Base-by-base conservation (phyloP, 2,888 invertebrate species). In the Harpalus rufipes region DNA sequence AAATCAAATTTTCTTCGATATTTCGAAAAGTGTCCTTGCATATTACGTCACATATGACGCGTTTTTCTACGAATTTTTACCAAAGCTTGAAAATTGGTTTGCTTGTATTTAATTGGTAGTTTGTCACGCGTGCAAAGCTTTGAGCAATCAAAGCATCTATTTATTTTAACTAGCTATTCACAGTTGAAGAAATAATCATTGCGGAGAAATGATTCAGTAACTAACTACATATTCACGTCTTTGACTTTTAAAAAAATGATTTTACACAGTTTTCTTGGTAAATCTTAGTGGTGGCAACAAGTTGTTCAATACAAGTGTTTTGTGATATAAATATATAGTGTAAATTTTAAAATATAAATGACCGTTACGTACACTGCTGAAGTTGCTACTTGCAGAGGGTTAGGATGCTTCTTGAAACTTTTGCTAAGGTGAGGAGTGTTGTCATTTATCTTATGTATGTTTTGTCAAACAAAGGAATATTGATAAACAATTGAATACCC, bases 351-450 rank as follows among this genome's bases (percentile, higher is more conserved):
- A 74, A 39, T 59, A 78, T 85, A 91, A 89, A 97, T 97, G 97
- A 97, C 97, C 88, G 95, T 97, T 86, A 95, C 96, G 10, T 97
- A 97, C 89, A 96, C 96, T 81, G 96, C 94, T 79, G 95, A 97
- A 92, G 97, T 97, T 86, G 96, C 97, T 86, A 96, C 96, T 86
- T 96, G 96, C 89, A 93, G 95, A 81, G 96, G 97, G 86, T 95
- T 97, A 90, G 97, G 97, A 85, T 96, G 96, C 89, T 97, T 97
- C 92, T 92, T 97, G 88, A 96, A 96, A 92, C 93, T 97, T 89
- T 92, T 97, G 44, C 92, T 95, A 89, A 95, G 96, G 97, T 97
- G 92, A 92, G 91, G 8, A 51, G 8, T 51, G 6, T 7, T 87
- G 86, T 21, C 10, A 76, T 85, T 86, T 76, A 81, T 76, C 56